Conservation (phyloP, 30 jellyfish, hydroid and myxozoan genomes). For the Mastigias papua region DNA sequence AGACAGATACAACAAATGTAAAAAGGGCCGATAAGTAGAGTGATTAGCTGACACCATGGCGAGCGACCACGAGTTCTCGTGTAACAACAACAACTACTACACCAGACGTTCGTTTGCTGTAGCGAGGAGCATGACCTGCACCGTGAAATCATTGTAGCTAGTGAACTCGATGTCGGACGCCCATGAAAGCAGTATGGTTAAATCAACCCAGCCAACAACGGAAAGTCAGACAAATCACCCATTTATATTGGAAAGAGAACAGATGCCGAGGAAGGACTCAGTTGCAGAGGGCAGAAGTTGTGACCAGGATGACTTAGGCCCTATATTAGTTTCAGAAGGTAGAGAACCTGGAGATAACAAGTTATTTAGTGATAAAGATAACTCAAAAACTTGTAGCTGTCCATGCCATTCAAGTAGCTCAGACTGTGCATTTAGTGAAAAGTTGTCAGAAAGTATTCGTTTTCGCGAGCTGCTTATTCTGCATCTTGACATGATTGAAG, state of each 20-base stretch:
- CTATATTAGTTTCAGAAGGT: neutral
- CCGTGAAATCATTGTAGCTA: neutral
- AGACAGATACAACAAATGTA: no score
- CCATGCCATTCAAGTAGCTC: constrained; percentile 42
- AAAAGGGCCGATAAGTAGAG: neutral
- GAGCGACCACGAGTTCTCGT: neutral
- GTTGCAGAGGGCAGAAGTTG: neutral
- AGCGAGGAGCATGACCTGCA: neutral
- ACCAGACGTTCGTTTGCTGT: neutral
- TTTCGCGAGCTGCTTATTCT: constrained; percentile 72
- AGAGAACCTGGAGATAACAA: neutral
- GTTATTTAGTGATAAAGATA: neutral
- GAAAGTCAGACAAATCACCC: neutral
- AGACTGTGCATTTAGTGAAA: constrained; percentile 34
- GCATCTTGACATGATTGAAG: constrained; percentile 77
- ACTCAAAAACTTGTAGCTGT: constrained; percentile 19
- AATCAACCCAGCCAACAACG: neutral
- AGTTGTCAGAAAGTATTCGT: constrained; percentile 28
- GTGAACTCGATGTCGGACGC: constrained; percentile 3
- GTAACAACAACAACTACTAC: neutral
- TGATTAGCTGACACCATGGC: neutral
- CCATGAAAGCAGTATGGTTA: constrained; percentile 7
- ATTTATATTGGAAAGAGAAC: neutral
- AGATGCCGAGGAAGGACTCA: neutral
- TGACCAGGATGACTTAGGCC: neutral